Percentiles rank a stretch among this genome's conserved stretches.
Conservation (phyloP, 2,113 vertebrate species). For the Bubo blakistoni region DNA sequence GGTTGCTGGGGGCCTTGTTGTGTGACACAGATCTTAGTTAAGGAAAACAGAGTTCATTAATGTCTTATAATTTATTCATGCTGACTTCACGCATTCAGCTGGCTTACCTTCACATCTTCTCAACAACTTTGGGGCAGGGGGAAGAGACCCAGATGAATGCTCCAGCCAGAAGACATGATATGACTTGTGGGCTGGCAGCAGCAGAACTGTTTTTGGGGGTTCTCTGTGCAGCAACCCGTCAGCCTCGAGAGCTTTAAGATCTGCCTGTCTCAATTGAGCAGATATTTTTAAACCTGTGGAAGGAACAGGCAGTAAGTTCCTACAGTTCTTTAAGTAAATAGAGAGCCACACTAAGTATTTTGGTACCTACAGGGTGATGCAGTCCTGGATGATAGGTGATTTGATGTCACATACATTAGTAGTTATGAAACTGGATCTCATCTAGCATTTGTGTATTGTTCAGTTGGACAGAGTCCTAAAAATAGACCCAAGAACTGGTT, state of each 20-base stretch:
- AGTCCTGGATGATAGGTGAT: neutral
- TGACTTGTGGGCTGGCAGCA: neutral
- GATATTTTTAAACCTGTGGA: neutral
- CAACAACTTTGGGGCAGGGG: neutral
- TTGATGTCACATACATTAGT: neutral
- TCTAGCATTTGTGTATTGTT: neutral
- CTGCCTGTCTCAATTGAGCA: neutral
- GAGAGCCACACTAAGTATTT: neutral
- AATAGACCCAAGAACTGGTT: neutral
- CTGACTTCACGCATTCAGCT: neutral
- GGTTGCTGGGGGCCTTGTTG: neutral
- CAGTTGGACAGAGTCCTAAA: neutral
- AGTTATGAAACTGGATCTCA: neutral
- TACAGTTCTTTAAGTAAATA: neutral
- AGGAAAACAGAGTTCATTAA: neutral
- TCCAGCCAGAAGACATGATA: neutral
- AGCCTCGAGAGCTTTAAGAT: neutral
- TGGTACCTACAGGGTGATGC: accelerated
- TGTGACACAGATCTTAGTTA: neutral
- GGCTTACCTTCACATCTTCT: neutral
- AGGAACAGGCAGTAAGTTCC: neutral
- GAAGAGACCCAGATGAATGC: neutral
- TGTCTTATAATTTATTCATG: neutral
- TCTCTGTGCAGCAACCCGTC: neutral
- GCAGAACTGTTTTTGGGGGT: accelerated